Base-by-base conservation (phyloP, 2,797 vertebrate genomes). In the Enteromius afrohamiltoni region DNA sequence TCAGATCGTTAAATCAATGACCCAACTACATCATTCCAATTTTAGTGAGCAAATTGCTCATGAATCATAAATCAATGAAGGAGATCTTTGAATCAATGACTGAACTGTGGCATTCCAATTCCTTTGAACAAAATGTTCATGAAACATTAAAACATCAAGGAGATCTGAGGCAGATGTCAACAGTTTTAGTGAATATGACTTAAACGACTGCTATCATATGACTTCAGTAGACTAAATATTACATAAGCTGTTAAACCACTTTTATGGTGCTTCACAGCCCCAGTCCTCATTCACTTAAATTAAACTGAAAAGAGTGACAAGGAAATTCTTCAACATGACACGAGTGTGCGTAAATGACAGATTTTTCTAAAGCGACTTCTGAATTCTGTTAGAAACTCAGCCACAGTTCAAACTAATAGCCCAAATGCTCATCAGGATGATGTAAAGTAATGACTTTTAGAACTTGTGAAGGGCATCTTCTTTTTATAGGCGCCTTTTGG, bases 401-500 rank as follows among this genome's bases (percentile, higher is more conserved):
- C 16, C 80, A 29, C 31, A 40, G 49, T 14, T 21, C 31, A 65
- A 51, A 67, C 62, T 34, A 69, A 68, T 6, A 77, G 73, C 62
- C 23, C 47, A 68, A 23, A 75, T 82, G 47, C n/a, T 82, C 55
- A 81, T 58, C 19, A 65, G 49, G 70, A 53, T 40, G 45, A 75
- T 62, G 42, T 58, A 49, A 31, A 65, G 42, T 51, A 31, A 74
- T 75, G 23, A 42, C 60, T 81, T 60, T 76, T 53, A n/a, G 2
- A 81, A 64, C 69, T n/a, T 40, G 13, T 47, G 55, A 81, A 81
- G 68, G 79, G 21, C 70, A 75, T 37, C 13, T 60, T 16, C 51
- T 67, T 76, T 74, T 82, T 74, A 53, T 65, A 64, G 69, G 6
- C 4, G 21, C 65, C 58, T 78, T 83, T 45, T 74, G 69, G 31